A percentile compares a stretch with the other conserved stretches of the same genome.
Evolutionary conservation across 2,888 invertebrate species (phyloP).

Genomic region (Apotomis turbidana): DNA sequence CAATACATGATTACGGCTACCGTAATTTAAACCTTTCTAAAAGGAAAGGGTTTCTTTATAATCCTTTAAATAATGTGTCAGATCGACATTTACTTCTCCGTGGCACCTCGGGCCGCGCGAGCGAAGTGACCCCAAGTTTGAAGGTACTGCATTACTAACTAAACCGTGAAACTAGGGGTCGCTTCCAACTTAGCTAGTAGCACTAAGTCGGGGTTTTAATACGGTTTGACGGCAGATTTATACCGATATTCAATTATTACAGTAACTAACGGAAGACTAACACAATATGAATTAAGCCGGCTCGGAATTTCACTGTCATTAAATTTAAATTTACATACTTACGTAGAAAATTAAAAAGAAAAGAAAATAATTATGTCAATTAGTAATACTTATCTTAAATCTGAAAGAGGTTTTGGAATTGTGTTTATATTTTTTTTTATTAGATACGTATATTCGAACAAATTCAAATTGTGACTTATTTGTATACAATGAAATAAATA

Average conservation of each 20-base stretch:
- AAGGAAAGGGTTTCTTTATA: constrained; percentile 45
- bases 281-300: not conserved
- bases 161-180: constrained; percentile 8
- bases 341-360: not conserved
- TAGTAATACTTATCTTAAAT: no score
- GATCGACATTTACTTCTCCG: constrained; percentile 68
- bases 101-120: constrained; percentile 51
- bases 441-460: no score
- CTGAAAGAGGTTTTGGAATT: no score
- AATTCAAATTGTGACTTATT: no score
- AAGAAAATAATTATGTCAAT: no score
- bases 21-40: constrained; percentile 49
- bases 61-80: constrained; percentile 38
- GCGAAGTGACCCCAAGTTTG: constrained; percentile 46
- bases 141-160: constrained; percentile 25
- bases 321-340: not conserved
- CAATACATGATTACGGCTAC: constrained; percentile 41
- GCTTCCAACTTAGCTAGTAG: constrained; percentile 18
- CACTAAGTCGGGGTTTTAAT: constrained; percentile 9
- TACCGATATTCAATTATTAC: constrained; percentile 11
- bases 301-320: not conserved
- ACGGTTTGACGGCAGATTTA: constrained; percentile 18
- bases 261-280: constrained; percentile 33
- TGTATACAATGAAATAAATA: no score
- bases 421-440: no score